These are phyloP conservation scores for Ormyrus rosae DNA, from an alignment of 2,888 invertebrate species.

Conservation along the genomic window DNA sequence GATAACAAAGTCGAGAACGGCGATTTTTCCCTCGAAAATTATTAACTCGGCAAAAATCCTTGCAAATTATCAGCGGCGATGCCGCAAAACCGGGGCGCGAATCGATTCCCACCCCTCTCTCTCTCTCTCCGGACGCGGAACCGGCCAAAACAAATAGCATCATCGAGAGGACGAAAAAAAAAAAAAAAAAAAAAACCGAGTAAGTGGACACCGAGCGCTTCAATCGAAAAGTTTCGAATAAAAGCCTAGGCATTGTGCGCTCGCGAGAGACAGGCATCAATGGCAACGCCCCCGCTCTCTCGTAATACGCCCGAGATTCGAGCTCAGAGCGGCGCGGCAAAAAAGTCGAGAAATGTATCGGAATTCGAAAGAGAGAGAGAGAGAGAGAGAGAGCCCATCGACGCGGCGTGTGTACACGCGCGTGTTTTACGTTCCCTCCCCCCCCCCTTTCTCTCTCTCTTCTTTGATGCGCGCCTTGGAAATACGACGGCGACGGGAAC, in stretches of 20 bases:
- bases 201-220: slow-evolving; percentile 5
- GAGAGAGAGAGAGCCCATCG: slow-evolving; percentile 7
- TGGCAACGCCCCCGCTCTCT: not conserved
- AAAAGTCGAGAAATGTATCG: slow-evolving; percentile 34
- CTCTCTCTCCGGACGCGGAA: too few relatives aligned
- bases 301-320: not conserved
- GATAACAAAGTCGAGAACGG: too few relatives aligned
- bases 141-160: too few relatives aligned
- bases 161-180: not conserved
- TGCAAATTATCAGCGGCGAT: too few relatives aligned
- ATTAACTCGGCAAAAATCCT: too few relatives aligned
- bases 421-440: slow-evolving; percentile 59
- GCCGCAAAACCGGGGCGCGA: too few relatives aligned
- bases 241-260: slow-evolving; percentile 5
- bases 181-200: not conserved
- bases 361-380: slow-evolving; percentile 32
- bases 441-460: slow-evolving; percentile 64
- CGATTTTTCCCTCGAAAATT: too few relatives aligned
- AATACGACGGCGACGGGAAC: slow-evolving; percentile 59
- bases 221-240: slow-evolving; percentile 17
- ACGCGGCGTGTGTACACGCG: not conserved
- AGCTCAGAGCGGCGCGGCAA: not conserved
- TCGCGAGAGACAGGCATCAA: slow-evolving; percentile 8
- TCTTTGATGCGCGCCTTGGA: slow-evolving; percentile 64
- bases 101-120: too few relatives aligned